Conservation (phyloP, 2,797 vertebrate species). For the Semaprochilodus insignis region DNA sequence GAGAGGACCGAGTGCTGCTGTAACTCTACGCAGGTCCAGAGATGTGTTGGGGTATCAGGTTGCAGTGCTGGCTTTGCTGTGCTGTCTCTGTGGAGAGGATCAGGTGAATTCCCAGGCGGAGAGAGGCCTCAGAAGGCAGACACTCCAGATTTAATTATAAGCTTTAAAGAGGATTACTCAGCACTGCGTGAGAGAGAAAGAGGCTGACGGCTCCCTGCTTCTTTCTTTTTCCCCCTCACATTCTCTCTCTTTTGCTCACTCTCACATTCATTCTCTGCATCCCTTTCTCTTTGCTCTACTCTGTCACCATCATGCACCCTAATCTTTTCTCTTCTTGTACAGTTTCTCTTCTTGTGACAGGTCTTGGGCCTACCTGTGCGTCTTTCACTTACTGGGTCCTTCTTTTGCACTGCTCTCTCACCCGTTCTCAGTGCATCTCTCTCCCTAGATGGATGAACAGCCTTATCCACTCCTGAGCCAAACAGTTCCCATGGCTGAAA, state of each 20-base stretch:
- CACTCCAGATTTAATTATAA: constrained; percentile 70
- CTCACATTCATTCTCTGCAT: constrained; percentile 3
- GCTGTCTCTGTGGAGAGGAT: constrained; percentile 56
- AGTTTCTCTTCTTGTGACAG: not conserved
- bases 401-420: not conserved
- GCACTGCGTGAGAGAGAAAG: constrained; percentile 53
- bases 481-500: not conserved
- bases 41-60: constrained; percentile 48
- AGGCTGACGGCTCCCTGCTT: constrained; percentile 45
- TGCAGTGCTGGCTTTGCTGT: constrained; percentile 47
- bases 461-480: not conserved
- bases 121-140: constrained; percentile 60
- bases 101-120: constrained; percentile 63
- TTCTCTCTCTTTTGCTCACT: not conserved
- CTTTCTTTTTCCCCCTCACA: not conserved
- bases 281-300: not conserved
- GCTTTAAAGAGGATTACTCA: constrained; percentile 67
- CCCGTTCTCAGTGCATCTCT: not conserved
- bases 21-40: constrained; percentile 39
- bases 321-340: not conserved
- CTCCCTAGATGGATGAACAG: not conserved
- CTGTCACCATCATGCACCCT: not conserved
- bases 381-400: not conserved
- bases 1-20: constrained; percentile 13
- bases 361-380: not conserved